Evolutionary conservation across 2,113 vertebrate species (phyloP).

Genomic region (Aptenodytes forsteri): DNA sequence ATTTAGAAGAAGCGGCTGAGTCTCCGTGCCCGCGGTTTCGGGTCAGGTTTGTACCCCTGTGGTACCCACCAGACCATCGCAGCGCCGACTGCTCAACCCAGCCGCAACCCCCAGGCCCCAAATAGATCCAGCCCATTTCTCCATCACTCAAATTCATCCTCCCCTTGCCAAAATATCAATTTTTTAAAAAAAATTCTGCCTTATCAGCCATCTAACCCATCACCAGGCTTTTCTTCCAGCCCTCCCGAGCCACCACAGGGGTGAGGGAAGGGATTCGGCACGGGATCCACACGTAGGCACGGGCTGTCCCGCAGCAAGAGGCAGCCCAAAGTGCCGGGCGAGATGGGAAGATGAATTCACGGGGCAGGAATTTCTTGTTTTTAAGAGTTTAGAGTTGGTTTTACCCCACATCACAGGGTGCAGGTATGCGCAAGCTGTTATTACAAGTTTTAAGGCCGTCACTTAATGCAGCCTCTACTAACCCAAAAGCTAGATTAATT

Average conservation of each 20-base stretch:
- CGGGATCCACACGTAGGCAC: neutral
- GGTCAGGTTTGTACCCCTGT: neutral
- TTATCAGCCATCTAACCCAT: neutral
- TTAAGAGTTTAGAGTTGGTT: neutral
- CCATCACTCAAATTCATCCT: neutral
- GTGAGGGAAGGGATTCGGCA: neutral
- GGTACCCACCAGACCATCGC: neutral
- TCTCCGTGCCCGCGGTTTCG: accelerated
- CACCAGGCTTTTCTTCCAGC: neutral
- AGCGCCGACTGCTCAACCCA: accelerated
- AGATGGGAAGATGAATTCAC: slow-evolving; percentile 35
- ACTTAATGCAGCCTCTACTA: neutral
- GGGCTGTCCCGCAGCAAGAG: neutral
- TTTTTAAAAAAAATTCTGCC: neutral
- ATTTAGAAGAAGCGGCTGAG: neutral
- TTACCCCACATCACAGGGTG: slow-evolving; percentile 42
- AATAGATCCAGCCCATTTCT: neutral
- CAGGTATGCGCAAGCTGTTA: slow-evolving; percentile 47
- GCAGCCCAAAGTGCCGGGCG: neutral
- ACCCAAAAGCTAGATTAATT: slow-evolving; percentile 30
- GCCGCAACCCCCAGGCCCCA: neutral
- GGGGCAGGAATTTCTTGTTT: slow-evolving; percentile 61
- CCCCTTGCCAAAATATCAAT: accelerated
- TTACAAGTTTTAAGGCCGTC: slow-evolving; percentile 32
- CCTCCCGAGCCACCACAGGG: neutral